phyloP scores from a whole-genome alignment of 2,797 vertebrate species.

The Pangasius djambal region DNA sequence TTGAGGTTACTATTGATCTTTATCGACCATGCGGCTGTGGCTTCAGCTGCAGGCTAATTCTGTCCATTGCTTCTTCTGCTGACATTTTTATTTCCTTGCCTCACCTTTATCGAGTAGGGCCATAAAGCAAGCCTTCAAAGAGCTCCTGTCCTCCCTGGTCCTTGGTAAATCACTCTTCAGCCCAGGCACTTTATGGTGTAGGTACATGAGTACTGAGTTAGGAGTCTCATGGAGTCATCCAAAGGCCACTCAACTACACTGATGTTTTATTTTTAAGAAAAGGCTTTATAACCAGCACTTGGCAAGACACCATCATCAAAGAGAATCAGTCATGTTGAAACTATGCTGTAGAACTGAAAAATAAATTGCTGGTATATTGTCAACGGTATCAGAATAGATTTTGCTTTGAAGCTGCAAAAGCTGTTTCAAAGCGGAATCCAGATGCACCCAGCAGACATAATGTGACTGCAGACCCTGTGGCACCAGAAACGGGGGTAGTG shows the following conservation, averaged over 20 bases:
- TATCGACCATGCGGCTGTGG: slow-evolving; percentile 51
- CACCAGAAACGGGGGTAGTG: not conserved
- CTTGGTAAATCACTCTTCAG: slow-evolving; percentile 48
- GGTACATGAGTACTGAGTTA: slow-evolving; percentile 1
- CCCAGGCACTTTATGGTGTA: slow-evolving; percentile 29
- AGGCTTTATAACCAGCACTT: not conserved
- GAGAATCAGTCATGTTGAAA: slow-evolving; percentile 1
- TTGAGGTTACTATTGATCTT: slow-evolving; percentile 67
- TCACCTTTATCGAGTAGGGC: slow-evolving; percentile 60
- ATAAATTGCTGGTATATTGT: not conserved
- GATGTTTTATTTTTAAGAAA: slow-evolving; percentile 18
- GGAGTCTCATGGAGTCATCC: not conserved
- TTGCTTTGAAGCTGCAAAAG: not conserved
- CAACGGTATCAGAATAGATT: not conserved
- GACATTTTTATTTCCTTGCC: slow-evolving; percentile 66
- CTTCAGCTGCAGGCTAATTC: slow-evolving; percentile 64
- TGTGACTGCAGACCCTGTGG: not conserved
- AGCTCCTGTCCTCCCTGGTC: slow-evolving; percentile 34
- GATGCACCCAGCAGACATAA: slow-evolving; percentile 9
- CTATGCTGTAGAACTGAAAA: not conserved
- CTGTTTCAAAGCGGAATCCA: not conserved
- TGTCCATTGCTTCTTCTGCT: slow-evolving; percentile 55
- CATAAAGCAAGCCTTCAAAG: slow-evolving; percentile 58
- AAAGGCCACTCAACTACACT: slow-evolving; percentile 2
- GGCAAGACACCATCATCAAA: not conserved